Evolutionary conservation across 64 coral and sea anemone genomes (phyloP), one percentile per base, ranked within the genome.

Genomic region (Porites australiensis): DNA sequence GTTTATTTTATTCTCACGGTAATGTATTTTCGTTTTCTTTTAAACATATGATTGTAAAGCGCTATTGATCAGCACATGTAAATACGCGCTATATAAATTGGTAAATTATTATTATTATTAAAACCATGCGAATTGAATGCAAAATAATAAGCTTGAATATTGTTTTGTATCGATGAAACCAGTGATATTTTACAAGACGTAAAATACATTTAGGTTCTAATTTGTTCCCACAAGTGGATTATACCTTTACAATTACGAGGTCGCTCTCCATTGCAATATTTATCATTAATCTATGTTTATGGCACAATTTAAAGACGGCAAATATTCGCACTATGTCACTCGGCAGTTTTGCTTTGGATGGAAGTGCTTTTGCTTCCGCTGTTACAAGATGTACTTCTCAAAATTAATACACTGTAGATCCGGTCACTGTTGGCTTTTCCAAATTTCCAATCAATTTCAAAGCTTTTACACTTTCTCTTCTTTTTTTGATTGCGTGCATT

Each of bases 161-260:
- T 79, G 77, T 79, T 79, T 79, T 79, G 77, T 79, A 79, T 79
- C 77, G n/a, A 79, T 79, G 77, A 79, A 79, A 57, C 50, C 77
- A 53, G 8, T 79, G 77, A 79, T 22, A 79, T 79, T 79, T 79
- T 79, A 57, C 77, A 79, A 58, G 50, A 60, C 45, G 13, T 79
- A 79, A 79, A 79, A 79, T 16, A 79, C 77, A 79, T 79, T 21
- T 8, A 79, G 77, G 49, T 79, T 79, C 77, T 79, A 79, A 79
- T 79, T 79, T 21, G 37, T 82, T 82, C 79, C 23, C 79, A 82
- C 79, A 18, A 82, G 79, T 82, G 79, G 79, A 82, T 82, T 64
- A 82, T 82, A 44, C 23, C 79, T 59, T 2, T 82, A 82, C 54
- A 82, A 82, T 44, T 19, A 44, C 53, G 57, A 82, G 23, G 79